Evolutionary conservation across 1,140 invertebrate genomes (phyloP).

Genomic region (Metopolophium dirhodum): DNA sequence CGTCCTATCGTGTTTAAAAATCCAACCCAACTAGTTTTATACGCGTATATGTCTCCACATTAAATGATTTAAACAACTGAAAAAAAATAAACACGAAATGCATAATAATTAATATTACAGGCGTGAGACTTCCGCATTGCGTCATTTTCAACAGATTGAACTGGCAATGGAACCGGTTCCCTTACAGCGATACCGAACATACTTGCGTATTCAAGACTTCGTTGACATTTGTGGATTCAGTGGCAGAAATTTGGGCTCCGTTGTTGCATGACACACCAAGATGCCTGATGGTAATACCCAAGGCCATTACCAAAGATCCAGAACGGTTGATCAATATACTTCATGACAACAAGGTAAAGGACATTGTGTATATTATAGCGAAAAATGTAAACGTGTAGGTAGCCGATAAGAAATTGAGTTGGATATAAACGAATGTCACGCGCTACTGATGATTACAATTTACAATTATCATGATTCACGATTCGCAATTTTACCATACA

Average conservation of each 20-base stretch:
- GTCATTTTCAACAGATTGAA: conserved; percentile 78
- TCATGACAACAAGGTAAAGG: conserved; percentile 71
- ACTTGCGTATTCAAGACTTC: conserved; percentile 86
- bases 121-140: conserved; percentile 81
- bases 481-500: background rate
- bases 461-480: background rate
- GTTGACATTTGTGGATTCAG: conserved; percentile 86
- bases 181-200: conserved; percentile 71
- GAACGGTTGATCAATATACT: conserved; percentile 73
- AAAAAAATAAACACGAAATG: background rate
- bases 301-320: conserved; percentile 75
- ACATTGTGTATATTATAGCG: background rate
- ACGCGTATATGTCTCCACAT: background rate
- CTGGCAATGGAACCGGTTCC: conserved; percentile 84
- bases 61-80: background rate
- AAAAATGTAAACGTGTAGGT: background rate
- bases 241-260: conserved; percentile 84
- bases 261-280: conserved; percentile 69
- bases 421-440: background rate
- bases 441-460: background rate
- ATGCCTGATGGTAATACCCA: conserved; percentile 75
- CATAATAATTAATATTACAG: conserved; percentile 62
- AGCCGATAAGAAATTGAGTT: background rate
- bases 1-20: background rate
- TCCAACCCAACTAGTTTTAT: background rate